A percentile compares a stretch with the other conserved stretches of the same genome.
These are phyloP conservation scores for Rotaria sp. DNA, from an alignment of 2,888 invertebrate genomes.

Conservation along the genomic window DNA sequence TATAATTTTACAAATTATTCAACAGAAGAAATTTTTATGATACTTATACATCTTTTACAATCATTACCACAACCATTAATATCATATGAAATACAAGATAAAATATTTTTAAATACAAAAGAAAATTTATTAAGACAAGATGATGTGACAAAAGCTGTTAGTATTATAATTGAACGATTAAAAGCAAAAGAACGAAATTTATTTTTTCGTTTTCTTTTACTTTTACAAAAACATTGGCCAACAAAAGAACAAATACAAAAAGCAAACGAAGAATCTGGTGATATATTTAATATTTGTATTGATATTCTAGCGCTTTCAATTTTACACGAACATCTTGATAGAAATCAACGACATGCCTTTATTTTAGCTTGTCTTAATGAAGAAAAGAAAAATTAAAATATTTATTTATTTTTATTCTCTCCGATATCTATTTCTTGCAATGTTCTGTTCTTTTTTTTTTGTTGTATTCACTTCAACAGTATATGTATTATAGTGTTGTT, in stretches of 20 bases:
- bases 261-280: neutral
- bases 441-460: neutral
- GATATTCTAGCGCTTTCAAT: neutral
- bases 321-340: neutral
- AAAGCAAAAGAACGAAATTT: neutral
- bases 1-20: neutral
- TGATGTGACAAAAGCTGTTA: neutral
- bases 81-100: conserved; percentile 1
- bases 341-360: neutral
- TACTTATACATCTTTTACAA: neutral
- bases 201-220: conserved; percentile 12
- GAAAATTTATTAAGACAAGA: neutral
- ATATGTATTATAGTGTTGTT: neutral
- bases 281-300: neutral
- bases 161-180: neutral
- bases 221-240: neutral
- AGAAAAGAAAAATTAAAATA: neutral
- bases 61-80: neutral
- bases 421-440: neutral
- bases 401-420: neutral
- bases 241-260: neutral
- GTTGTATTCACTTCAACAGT: neutral
- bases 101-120: neutral
- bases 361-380: conserved; percentile 23
- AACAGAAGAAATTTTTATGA: neutral